Percentiles rank a stretch among this genome's conserved stretches.
Evolutionary conservation across 1,140 invertebrate genomes (phyloP).

Genomic region (Bombus waltoni): DNA sequence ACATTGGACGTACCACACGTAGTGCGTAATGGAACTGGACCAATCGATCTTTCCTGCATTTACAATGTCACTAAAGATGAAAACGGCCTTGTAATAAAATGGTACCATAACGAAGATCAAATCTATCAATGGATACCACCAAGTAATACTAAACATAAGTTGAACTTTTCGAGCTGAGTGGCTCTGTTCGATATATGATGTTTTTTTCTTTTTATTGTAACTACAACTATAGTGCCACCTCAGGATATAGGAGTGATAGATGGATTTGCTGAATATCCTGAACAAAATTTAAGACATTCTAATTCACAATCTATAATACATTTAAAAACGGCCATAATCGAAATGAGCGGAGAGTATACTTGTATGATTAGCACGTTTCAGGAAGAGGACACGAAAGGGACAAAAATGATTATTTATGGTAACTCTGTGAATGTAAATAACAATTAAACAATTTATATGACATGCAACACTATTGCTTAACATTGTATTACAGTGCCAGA

Average conservation of each 20-base stretch:
- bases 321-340: constrained; percentile 86
- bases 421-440: constrained; percentile 71
- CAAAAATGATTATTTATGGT: constrained; percentile 89
- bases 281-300: constrained; percentile 83
- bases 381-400: constrained; percentile 85
- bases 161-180: background rate
- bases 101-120: constrained; percentile 88
- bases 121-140: constrained; percentile 91
- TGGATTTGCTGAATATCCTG: constrained; percentile 85
- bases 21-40: constrained; percentile 86
- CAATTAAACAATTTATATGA: background rate
- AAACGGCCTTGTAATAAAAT: constrained; percentile 88
- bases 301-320: constrained; percentile 86
- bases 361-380: constrained; percentile 88
- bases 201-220: background rate
- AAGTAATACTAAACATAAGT: constrained; percentile 74
- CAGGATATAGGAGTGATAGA: constrained; percentile 86
- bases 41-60: constrained; percentile 88
- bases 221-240: constrained; percentile 74
- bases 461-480: background rate
- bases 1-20: constrained; percentile 86
- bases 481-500: constrained; percentile 66
- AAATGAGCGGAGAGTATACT: constrained; percentile 88
- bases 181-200: background rate
- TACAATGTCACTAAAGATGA: constrained; percentile 85